Evolutionary conservation across 1,140 invertebrate species (phyloP).

Genomic region (Teleogryllus occipitalis): DNA sequence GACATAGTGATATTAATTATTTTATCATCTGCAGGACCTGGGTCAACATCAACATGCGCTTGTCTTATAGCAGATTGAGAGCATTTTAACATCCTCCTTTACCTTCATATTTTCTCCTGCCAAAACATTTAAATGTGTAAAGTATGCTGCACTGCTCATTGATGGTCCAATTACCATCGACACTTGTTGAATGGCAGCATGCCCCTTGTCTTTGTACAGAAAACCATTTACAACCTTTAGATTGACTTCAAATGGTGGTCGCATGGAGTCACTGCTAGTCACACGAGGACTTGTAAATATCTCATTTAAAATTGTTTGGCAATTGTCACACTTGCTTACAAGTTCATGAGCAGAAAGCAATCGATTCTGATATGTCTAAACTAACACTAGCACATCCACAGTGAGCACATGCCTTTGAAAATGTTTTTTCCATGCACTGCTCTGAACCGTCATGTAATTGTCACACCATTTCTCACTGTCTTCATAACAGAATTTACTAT

Average conservation of each 20-base stretch:
- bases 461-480: too few species aligned
- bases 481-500: too few species aligned
- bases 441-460: too few species aligned
- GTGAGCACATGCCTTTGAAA: neutral
- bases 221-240: neutral
- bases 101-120: neutral
- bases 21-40: neutral
- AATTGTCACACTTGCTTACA: neutral
- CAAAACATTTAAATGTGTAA: neutral
- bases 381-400: neutral
- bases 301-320: neutral
- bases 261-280: neutral
- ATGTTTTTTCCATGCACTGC: too few species aligned
- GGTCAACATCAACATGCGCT: neutral
- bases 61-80: neutral
- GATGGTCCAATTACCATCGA: neutral
- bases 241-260: constrained; percentile 4
- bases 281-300: neutral
- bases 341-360: neutral
- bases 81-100: neutral
- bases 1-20: neutral
- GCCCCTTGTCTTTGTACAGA: neutral
- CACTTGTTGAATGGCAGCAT: neutral
- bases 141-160: neutral
- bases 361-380: too few species aligned